A percentile compares a stretch with the other conserved stretches of the same genome.
These are phyloP conservation scores for Cephus cinctus DNA, from an alignment of 1,140 invertebrate genomes.

Conservation along the genomic window DNA sequence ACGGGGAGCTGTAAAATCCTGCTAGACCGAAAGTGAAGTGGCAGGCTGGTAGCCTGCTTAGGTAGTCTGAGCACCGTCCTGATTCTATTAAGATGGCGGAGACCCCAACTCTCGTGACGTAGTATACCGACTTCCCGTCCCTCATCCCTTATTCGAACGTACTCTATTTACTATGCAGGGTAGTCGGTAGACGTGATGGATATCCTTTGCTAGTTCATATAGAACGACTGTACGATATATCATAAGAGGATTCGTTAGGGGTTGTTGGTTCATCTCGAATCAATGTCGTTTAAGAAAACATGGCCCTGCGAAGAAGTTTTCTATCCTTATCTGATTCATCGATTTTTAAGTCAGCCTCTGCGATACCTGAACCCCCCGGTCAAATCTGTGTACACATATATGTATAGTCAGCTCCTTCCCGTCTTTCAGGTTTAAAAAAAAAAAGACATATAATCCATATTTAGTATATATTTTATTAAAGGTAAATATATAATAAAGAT, in stretches of 20 bases:
- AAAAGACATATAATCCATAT: too few relatives aligned
- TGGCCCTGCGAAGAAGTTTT: too few relatives aligned
- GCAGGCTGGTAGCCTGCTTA: slow-evolving; percentile 12
- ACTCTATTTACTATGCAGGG: slow-evolving; percentile 27
- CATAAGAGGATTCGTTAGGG: slow-evolving; percentile 23
- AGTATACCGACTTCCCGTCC: slow-evolving; percentile 4
- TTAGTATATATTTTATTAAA: too few relatives aligned
- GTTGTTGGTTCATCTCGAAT: slow-evolving; percentile 27
- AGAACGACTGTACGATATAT: background rate
- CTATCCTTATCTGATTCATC: background rate
- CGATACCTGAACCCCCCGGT: background rate
- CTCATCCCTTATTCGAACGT: slow-evolving; percentile 8
- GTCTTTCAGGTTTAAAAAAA: too few relatives aligned
- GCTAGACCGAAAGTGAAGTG: background rate
- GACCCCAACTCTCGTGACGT: slow-evolving; percentile 8
- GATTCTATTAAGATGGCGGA: slow-evolving; percentile 36
- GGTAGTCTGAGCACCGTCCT: slow-evolving; percentile 26
- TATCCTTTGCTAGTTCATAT: slow-evolving; percentile 19
- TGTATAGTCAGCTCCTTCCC: too few relatives aligned
- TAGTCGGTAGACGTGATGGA: slow-evolving; percentile 20
- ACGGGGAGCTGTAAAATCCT: background rate
- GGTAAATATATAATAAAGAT: too few relatives aligned
- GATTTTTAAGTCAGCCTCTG: background rate
- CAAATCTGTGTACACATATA: too few relatives aligned
- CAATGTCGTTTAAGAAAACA: too few relatives aligned